phyloP scores from a whole-genome alignment of 2,113 vertebrate genomes.

The Oenanthe oenanthe region DNA sequence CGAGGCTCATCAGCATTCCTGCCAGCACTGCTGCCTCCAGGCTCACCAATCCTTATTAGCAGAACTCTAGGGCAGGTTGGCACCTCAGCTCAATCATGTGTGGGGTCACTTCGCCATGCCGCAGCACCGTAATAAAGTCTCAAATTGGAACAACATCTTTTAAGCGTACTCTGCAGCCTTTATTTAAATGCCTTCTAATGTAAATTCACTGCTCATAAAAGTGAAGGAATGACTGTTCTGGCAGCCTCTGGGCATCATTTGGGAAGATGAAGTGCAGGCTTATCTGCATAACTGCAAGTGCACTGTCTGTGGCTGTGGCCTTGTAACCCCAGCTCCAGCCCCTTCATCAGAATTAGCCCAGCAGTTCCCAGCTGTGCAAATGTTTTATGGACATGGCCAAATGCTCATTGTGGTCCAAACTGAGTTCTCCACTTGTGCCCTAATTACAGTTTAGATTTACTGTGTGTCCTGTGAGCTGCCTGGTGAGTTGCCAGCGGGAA shows the following conservation, averaged over 20 bases:
- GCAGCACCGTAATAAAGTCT: constrained; percentile 18
- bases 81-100: constrained; percentile 9
- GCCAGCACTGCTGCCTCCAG: background rate
- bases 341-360: constrained; percentile 17
- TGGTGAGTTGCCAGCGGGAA: background rate
- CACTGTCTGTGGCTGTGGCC: background rate
- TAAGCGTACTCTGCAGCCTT: background rate
- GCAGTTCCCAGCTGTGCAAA: background rate
- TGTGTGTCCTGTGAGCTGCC: background rate
- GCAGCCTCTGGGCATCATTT: constrained; percentile 53
- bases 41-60: constrained; percentile 48
- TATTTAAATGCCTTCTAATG: constrained; percentile 58
- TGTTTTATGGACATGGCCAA: background rate
- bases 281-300: constrained; percentile 39
- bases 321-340: background rate
- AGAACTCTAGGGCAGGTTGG: constrained; percentile 13
- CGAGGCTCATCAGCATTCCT: constrained; percentile 45
- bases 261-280: constrained; percentile 22
- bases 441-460: constrained; percentile 14
- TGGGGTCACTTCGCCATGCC: constrained; percentile 32
- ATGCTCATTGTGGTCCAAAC: background rate
- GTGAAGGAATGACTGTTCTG: constrained; percentile 46
- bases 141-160: constrained; percentile 42
- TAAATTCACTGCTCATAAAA: constrained; percentile 56
- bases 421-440: background rate